Evolutionary conservation across 2,797 vertebrate genomes (phyloP), one percentile per base, ranked within the genome.

Genomic region (Cuniculus paca): DNA sequence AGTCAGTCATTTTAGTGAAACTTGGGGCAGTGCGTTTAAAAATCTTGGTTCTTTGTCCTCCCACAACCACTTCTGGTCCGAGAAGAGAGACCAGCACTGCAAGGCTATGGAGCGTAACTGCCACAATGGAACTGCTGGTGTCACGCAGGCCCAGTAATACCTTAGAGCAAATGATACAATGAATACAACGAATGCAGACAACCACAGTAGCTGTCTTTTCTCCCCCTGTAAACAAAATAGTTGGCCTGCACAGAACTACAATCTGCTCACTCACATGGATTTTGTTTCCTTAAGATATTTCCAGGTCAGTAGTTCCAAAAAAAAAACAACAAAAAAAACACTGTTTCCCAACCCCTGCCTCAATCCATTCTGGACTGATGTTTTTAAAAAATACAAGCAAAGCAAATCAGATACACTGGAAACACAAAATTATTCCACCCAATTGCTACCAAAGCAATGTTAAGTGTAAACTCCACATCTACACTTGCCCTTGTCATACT

Each of bases 1-100:
- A 98, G 74, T 99, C 99, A n/a, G 98, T 98, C 11, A 99, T 99
- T 99, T 99, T 99, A 75, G 98, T 99, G 98, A 99, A 99, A 97
- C 99, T 99, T 26, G 99, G 99, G 4, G 99, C 99, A 54, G 99
- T 99, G 95, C 99, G 98, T 98, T 99, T 99, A 98, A 99, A 99
- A 97, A 99, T 99, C 98, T 99, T 99, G 0, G 98, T 99, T 98
- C 99, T 99, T 97, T 99, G 99, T 90, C 99, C 99, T 77, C 99
- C 99, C 54, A 99, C 99, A 86, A 99, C 99, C 58, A 99, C 99
- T 78, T 99, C 99, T 78, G 99, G 99, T 65, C 99, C 99, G 1
- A 99, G 99, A 34, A 99, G 97, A 10, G 99, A 99, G 83, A 99
- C 99, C 17, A 99, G 98, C 95, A 99, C 99, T 0, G 99, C 99